Percentiles rank a stretch among this genome's conserved stretches.
Conservation (phyloP, 2,888 invertebrate species). For the Drosophila paracracens region DNA sequence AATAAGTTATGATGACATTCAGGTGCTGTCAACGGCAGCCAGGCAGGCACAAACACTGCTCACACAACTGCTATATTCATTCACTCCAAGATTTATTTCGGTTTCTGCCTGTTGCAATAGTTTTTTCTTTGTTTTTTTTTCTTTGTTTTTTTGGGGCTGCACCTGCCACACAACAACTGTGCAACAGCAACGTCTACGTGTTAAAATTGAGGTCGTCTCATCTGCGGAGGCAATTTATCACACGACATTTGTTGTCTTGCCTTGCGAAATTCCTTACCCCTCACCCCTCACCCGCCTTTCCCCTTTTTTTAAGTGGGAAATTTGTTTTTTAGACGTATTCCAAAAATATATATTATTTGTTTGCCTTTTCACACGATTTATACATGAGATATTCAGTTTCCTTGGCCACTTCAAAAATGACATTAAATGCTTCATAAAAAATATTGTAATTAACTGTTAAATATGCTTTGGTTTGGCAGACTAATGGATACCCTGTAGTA, state of each 20-base stretch:
- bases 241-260: constrained; percentile 39
- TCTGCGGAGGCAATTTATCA: constrained; percentile 57
- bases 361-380: constrained; percentile 32
- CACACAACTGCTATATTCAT: constrained; percentile 4
- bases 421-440: constrained; percentile 62
- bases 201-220: constrained; percentile 64
- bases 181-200: constrained; percentile 8
- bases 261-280: constrained; percentile 65
- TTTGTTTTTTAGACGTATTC: constrained; percentile 4
- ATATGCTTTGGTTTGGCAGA: accelerated
- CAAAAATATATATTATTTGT: constrained; percentile 20
- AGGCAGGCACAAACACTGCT: constrained; percentile 3
- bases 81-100: constrained; percentile 65
- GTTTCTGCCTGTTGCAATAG: constrained; percentile 67
- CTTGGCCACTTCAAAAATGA: constrained; percentile 31
- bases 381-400: constrained; percentile 23
- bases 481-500: not conserved
- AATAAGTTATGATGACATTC: constrained; percentile 76
- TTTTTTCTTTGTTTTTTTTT: constrained; percentile 13
- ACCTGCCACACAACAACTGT: constrained; percentile 50
- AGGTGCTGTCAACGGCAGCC: constrained; percentile 63
- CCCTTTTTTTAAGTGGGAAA: not conserved
- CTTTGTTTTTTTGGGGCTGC: constrained; percentile 34
- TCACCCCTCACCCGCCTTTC: not conserved
- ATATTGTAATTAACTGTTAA: constrained; percentile 47